Conservation (phyloP, 1,140 invertebrate species). For the Penaeus chinensis region DNA sequence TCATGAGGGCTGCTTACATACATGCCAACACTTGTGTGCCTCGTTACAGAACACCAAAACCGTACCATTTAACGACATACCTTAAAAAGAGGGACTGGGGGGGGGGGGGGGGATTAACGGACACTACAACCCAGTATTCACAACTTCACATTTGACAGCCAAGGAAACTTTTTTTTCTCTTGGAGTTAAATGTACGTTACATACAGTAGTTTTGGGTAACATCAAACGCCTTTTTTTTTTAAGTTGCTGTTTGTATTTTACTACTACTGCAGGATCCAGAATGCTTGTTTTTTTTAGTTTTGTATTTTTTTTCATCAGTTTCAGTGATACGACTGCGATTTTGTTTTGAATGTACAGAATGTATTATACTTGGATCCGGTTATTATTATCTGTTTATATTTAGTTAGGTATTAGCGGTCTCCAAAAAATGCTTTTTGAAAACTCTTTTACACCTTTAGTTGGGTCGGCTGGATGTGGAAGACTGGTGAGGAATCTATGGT, state of each 20-base stretch:
- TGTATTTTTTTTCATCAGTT: neutral
- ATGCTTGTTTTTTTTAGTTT: slow-evolving; percentile 37
- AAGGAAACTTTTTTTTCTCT: slow-evolving; percentile 28
- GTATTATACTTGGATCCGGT: neutral
- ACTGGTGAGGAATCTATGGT: slow-evolving; percentile 61
- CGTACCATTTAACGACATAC: slow-evolving; percentile 5
- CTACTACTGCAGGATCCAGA: slow-evolving; percentile 45
- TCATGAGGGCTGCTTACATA: too few species aligned
- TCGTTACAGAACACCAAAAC: too few species aligned
- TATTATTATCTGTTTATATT: slow-evolving; percentile 28
- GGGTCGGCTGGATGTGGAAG: slow-evolving; percentile 58
- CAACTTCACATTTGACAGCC: slow-evolving; percentile 48
- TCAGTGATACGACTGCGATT: neutral
- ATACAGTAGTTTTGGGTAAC: slow-evolving; percentile 48
- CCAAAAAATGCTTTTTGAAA: slow-evolving; percentile 1
- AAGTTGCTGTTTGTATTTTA: slow-evolving; percentile 7
- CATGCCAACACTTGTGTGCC: too few species aligned
- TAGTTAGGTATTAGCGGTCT: neutral
- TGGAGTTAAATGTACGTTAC: slow-evolving; percentile 54
- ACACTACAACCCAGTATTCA: slow-evolving; percentile 56
- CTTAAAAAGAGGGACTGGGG: too few species aligned
- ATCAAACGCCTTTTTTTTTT: slow-evolving; percentile 45
- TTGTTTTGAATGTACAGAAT: slow-evolving; percentile 10
- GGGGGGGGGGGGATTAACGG: slow-evolving; percentile 4
- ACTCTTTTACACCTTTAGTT: slow-evolving; percentile 10